Percentiles rank a stretch among this genome's conserved stretches.
Conservation (phyloP, 2,888 invertebrate genomes). For the Mimas tiliae region DNA sequence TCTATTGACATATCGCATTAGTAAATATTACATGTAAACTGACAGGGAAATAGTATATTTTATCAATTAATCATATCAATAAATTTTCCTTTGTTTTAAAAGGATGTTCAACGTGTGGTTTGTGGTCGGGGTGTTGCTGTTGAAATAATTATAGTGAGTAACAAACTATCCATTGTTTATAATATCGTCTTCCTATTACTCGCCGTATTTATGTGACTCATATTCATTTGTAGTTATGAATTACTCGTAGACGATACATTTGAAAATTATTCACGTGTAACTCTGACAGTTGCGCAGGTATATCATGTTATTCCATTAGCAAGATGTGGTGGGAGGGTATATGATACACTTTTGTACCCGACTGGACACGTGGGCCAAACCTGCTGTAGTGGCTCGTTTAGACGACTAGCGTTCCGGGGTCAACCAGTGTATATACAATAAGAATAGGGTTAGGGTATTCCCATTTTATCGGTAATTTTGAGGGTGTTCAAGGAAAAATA, state of each 20-base stretch:
- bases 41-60: background rate
- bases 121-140: constrained; percentile 38
- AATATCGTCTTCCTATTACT: constrained; percentile 41
- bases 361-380: no score
- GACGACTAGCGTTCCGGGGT: no score
- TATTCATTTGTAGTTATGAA: background rate
- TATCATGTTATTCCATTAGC: no score
- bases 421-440: no score
- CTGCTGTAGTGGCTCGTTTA: no score
- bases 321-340: no score
- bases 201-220: constrained; percentile 45
- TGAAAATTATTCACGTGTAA: no score
- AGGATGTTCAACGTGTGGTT: constrained; percentile 37
- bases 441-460: no score
- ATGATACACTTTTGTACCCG: no score
- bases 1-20: background rate
- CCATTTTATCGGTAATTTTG: no score
- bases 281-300: no score
- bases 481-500: no score
- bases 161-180: constrained; percentile 56
- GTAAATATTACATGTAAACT: background rate
- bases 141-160: constrained; percentile 38
- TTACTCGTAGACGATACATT: background rate
- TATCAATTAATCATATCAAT: constrained; percentile 21
- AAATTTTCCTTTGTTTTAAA: constrained; percentile 14